Evolutionary conservation across 2,113 vertebrate species (phyloP), one percentile per base, ranked within the genome.

Genomic region (Caranx ignobilis): DNA sequence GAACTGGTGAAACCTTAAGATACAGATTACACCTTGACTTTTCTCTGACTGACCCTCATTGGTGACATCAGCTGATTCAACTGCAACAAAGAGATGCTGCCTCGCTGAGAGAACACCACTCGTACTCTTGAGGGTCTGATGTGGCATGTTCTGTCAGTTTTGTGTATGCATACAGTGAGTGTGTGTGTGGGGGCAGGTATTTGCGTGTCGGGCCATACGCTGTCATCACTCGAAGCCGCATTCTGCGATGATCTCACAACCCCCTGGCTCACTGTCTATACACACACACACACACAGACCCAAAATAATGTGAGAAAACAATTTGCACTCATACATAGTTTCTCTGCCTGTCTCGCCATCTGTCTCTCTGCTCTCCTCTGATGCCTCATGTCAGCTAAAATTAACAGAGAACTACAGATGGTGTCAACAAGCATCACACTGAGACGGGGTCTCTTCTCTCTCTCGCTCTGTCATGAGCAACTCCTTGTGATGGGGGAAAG

Each of bases 271-370:
- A 80, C 81, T 12, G 50, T 71, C 55, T 63, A 50, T 48, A 62
- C 60, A 81, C 54, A 75, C 50, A 54, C 73, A 57, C 60, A 79
- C 39, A 41, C 67, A 52, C 57, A 67, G 32, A 72, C 71, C 75
- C 66, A 39, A 87, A 90, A 90, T 91, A 91, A 91, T 60, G 89
- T 84, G 89, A 77, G 77, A 91, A 88, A 81, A 83, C 81, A 86
- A 81, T 88, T 81, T 88, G 82, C 87, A 77, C 88, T 82, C 84
- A 16, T 67, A 71, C 78, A 67, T 79, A 50, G 62, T 79, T 87
- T 60, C 73, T 70, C 79, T 13, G 71, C 61, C 69, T 43, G 16
- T 77, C 47, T 79, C 45, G 12, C 90, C 87, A 88, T 87, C 88
- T 91, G 88, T 79, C 74, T 81, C 75, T 35, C 45, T 11, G 73